Percentiles rank a stretch among this genome's conserved stretches.
phyloP scores from a whole-genome alignment of 2,797 vertebrate species.

The Synanceia verrucosa region DNA sequence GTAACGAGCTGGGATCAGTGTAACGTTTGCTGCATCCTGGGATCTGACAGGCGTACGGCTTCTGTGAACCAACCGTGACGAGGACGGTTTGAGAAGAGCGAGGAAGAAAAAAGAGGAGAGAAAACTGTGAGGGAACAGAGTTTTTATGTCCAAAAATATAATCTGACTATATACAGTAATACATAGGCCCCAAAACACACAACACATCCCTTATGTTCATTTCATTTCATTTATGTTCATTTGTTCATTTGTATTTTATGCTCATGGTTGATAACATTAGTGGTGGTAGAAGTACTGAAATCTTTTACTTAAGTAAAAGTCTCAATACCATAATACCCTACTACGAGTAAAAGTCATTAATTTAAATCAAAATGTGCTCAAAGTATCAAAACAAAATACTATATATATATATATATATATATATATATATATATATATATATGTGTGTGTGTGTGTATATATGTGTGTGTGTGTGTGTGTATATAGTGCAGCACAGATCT shows the following conservation, averaged over 20 bases:
- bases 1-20: conserved; percentile 98
- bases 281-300: not conserved
- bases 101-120: not conserved
- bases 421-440: too few species aligned
- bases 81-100: not conserved
- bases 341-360: not conserved
- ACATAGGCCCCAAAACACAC: not conserved
- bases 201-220: not conserved
- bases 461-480: not conserved
- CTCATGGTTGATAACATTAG: not conserved
- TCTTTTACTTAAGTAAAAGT: not conserved
- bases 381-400: not conserved
- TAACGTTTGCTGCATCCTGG: conserved; percentile 96
- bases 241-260: not conserved
- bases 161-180: not conserved
- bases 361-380: not conserved
- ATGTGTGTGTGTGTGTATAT: not conserved
- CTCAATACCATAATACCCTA: not conserved
- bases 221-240: not conserved
- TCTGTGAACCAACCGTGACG: conserved; percentile 77
- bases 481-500: not conserved
- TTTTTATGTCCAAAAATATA: not conserved
- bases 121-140: not conserved
- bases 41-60: conserved; percentile 96
- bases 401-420: too few species aligned